Evolutionary conservation across 2,113 vertebrate species (phyloP).

Genomic region (Anguilla rostrata): DNA sequence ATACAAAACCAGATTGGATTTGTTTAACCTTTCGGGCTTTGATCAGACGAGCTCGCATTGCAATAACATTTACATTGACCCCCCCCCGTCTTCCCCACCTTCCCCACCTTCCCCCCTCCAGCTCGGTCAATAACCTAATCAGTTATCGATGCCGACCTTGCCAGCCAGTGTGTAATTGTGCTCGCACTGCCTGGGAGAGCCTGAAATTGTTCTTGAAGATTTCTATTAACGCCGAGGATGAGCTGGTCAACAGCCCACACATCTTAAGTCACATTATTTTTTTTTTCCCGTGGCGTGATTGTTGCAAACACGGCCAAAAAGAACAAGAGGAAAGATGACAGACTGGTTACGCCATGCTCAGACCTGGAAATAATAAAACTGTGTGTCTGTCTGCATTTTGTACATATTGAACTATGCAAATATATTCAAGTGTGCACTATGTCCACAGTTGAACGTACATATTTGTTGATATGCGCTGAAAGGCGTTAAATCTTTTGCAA

Average conservation of each 20-base stretch:
- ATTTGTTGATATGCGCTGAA: conserved; percentile 66
- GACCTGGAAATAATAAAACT: conserved; percentile 53
- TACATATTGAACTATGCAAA: conserved; percentile 67
- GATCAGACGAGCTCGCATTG: conserved; percentile 81
- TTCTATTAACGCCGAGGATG: conserved; percentile 56
- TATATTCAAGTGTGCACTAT: conserved; percentile 61
- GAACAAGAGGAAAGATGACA: conserved; percentile 51
- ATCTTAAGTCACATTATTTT: background rate
- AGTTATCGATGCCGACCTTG: conserved; percentile 68
- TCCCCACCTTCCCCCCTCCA: conserved; percentile 40
- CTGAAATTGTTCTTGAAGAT: conserved; percentile 57
- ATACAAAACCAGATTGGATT: conserved; percentile 84
- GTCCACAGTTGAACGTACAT: conserved; percentile 64
- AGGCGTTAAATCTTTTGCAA: conserved; percentile 61
- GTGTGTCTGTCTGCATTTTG: conserved; percentile 61
- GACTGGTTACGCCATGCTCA: conserved; percentile 43
- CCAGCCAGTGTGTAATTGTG: conserved; percentile 57
- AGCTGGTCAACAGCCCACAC: conserved; percentile 49
- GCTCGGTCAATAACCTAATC: conserved; percentile 76
- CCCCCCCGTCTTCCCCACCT: too few relatives aligned
- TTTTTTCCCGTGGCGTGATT: background rate
- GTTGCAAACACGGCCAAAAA: conserved; percentile 47
- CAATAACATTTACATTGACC: conserved; percentile 84
- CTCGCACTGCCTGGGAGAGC: conserved; percentile 37
- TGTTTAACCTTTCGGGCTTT: conserved; percentile 83